Conservation (phyloP, 2,113 vertebrate species). For the Zosterops japonicus region DNA sequence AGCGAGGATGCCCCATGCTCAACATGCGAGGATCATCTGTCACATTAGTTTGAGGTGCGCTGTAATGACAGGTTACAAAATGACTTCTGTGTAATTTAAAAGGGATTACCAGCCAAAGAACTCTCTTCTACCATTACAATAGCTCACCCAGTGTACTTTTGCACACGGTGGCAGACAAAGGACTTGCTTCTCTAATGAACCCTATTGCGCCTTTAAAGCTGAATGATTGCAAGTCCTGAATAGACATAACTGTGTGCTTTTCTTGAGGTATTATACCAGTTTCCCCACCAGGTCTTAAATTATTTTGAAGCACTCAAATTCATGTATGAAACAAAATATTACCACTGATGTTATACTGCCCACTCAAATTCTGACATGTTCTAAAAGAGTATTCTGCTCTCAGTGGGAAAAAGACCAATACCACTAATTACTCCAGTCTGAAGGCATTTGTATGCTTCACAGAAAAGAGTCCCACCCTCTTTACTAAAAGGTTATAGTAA, state of each 20-base stretch:
- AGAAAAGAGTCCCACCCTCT: not conserved
- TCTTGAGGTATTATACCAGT: not conserved
- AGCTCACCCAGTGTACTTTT: not conserved
- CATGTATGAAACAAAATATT: not conserved
- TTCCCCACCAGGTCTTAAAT: not conserved
- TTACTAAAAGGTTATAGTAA: conserved; percentile 24
- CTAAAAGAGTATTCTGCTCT: not conserved
- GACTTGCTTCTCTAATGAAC: not conserved
- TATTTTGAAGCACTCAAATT: conserved; percentile 1
- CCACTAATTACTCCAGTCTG: not conserved
- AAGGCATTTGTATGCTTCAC: not conserved
- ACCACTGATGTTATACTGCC: not conserved
- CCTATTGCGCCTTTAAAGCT: not conserved
- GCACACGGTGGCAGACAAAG: not conserved
- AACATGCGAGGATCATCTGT: not conserved
- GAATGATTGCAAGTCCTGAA: not conserved
- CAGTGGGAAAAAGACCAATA: not conserved
- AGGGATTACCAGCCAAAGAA: not conserved
- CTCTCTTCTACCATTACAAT: not conserved
- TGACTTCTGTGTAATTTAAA: not conserved
- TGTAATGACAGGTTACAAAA: conserved; percentile 67
- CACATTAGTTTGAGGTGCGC: conserved; percentile 16
- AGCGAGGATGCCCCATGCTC: conserved; percentile 70
- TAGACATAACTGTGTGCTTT: not conserved
- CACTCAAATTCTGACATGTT: not conserved